Evolutionary conservation across 2,113 vertebrate genomes (phyloP).

Genomic region (Furnarius figulus): DNA sequence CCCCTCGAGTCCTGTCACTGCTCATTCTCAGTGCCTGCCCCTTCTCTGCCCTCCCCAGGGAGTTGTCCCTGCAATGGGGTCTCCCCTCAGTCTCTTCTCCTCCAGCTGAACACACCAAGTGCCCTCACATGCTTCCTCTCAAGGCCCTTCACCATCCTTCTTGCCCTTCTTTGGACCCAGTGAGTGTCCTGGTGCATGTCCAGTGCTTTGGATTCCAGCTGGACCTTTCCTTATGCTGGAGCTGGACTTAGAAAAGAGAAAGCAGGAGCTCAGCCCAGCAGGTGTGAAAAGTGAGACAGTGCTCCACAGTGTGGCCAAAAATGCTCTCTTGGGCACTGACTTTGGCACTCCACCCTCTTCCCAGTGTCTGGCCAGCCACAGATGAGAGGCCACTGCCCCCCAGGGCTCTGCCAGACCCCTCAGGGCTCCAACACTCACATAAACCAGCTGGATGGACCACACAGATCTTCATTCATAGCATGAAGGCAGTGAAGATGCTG

Average conservation of each 20-base stretch:
- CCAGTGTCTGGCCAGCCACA: rapidly evolving
- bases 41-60: not conserved
- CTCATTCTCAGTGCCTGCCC: not conserved
- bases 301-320: not conserved
- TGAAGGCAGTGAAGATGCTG: rapidly evolving
- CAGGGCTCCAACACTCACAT: too few species aligned
- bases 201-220: not conserved
- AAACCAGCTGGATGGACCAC: not conserved
- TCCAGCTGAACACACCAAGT: not conserved
- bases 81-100: not conserved
- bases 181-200: not conserved
- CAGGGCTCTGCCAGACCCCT: not conserved
- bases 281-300: not conserved
- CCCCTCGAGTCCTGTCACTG: not conserved
- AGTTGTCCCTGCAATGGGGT: not conserved
- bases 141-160: not conserved
- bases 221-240: not conserved
- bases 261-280: not conserved
- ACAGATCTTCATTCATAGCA: rapidly evolving
- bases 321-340: not conserved
- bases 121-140: not conserved
- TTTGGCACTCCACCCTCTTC: rapidly evolving
- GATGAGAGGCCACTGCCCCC: not conserved
- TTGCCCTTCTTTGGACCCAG: not conserved
- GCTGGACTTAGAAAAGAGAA: not conserved